Evolutionary conservation across 2,797 vertebrate species (phyloP), one percentile per base, ranked within the genome.

Genomic region (Onychomys arenicola): DNA sequence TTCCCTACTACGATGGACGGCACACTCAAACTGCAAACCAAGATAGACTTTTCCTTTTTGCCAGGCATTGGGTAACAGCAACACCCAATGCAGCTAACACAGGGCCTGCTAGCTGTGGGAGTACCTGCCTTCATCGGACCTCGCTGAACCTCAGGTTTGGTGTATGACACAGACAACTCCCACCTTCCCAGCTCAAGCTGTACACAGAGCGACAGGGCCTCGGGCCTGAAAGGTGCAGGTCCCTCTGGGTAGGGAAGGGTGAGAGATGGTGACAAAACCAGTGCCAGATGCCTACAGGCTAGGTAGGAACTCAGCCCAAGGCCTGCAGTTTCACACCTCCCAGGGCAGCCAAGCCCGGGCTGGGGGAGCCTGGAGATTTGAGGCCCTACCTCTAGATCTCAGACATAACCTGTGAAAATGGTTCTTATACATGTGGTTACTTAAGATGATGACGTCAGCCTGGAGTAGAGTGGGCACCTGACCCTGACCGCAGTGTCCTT

Each of bases 381-480:
- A 87, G 88, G 57, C 32, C 80, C 40, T 25, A 81, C 34, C 49
- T n/a, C 37, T 16, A 52, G 27, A 40, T 77, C 40, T 81, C 49
- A 76, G 77, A 84, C 37, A 90, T 57, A 61, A 37, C 25, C 43
- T 80, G 71, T 71, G 77, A 67, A 77, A 88, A 94, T 3, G 40
- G 40, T 21, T 34, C 5, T 6, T 89, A 78, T 57, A 29, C 16
- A 19, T 43, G 27, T 73, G 21, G 52, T 81, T 81, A 11, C 52
- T 87, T 71, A 65, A 84, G 57, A 84, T 23, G 75, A 86, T 90
- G 80, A 89, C 46, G 37, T 87, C 75, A 73, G 49, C 5, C 19
- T 17, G 23, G 29, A 67, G 29, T 9, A 13, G 55, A 78, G 67
- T 34, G 25, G 73, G 19, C 61, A 63, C 82, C 88, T 43, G 49